Evolutionary conservation across 2,888 invertebrate genomes (phyloP), one percentile per base, ranked within the genome.

Genomic region (Drosophila robusta): DNA sequence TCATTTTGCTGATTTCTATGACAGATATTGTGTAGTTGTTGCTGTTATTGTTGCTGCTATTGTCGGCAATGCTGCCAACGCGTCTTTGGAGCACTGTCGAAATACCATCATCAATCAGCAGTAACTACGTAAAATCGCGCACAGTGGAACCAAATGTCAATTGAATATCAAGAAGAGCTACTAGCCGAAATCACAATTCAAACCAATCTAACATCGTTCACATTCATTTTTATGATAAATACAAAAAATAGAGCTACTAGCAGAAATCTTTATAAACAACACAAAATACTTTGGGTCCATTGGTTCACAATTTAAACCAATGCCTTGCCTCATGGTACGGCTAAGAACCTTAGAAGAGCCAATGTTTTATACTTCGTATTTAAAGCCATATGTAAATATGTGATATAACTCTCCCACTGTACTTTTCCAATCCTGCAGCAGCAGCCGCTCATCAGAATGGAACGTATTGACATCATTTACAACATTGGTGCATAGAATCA

Each of bases 21-120:
- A 55, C 44, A 45, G 49, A 26, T 50, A 54, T 44, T 36, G 39
- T 49, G 42, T 36, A 14, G 12, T 29, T 26, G 24, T 34, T 41
- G 34, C 22, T 5, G 24, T 24, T 51, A 14, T 32, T 5, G 7
- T 42, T 26, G 26, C 8, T 26, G 26, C 8, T 26, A 8, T 26
- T 26, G 26, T 8, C 26, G 7, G 8, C 26, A 8, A 8, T 8
- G 7, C 8, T 29, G 29, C 29, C 2, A 9, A 29, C 29, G 34
- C 6, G 22, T 36, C 36, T 12, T 50, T 38, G 26, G 3, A 22
- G 18, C 24, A 14, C 24, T 9, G 32, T 39, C 29, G 38, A 16
- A 46, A 29, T 45, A 47, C 42, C 47, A 65, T 61, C 65, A 65
- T 65, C 61, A 65, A 65, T 65, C 64, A 60, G 46, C 64, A 47